These are phyloP conservation scores for Drosophila prolongata DNA, from an alignment of 2,888 invertebrate species.

Conservation along the genomic window DNA sequence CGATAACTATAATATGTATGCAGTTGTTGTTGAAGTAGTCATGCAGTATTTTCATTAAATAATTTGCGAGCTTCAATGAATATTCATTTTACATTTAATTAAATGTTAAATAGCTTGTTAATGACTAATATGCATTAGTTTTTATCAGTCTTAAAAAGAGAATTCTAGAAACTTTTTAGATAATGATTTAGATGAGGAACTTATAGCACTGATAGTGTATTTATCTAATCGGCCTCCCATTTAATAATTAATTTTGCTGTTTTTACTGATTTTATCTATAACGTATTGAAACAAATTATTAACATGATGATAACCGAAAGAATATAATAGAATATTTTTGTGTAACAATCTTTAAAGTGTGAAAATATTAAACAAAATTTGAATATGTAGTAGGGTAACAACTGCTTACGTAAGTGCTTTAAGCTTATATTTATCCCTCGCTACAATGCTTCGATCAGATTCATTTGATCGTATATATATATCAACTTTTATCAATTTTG, in stretches of 20 bases:
- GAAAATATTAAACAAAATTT: no score
- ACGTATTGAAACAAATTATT: not conserved
- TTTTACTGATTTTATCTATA: not conserved
- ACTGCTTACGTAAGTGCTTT: not conserved
- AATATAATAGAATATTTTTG: no score
- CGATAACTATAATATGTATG: not conserved
- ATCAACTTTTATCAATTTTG: slow-evolving; percentile 5
- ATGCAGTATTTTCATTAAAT: no score
- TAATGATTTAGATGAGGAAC: not conserved
- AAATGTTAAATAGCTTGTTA: not conserved
- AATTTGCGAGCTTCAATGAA: not conserved
- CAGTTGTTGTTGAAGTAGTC: not conserved
- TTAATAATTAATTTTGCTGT: not conserved
- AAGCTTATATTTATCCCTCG: not conserved
- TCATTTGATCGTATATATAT: not conserved
- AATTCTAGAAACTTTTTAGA: not conserved
- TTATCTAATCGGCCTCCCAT: not conserved
- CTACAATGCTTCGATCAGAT: slow-evolving; percentile 1
- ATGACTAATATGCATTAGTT: not conserved
- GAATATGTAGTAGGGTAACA: no score
- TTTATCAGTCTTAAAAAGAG: not conserved
- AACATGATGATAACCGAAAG: no score
- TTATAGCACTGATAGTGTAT: not conserved
- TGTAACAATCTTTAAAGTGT: no score
- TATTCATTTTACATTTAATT: no score